Evolutionary conservation across 2,113 vertebrate genomes (phyloP).

Genomic region (Lathamus discolor): DNA sequence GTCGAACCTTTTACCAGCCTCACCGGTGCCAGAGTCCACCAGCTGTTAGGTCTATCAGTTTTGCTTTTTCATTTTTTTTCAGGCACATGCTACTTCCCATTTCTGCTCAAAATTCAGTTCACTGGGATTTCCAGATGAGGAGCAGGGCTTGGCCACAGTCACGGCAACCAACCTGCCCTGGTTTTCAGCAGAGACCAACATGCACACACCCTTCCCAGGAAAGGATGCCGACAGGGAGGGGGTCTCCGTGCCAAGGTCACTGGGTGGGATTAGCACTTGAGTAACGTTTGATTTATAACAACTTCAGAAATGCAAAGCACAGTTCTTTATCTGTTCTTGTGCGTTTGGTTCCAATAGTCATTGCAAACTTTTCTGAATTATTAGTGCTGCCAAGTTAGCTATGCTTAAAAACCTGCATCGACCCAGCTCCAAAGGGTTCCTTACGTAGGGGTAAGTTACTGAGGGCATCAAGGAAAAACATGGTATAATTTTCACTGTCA

Average conservation of each 20-base stretch:
- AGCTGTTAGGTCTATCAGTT: background rate
- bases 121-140: background rate
- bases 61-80: background rate
- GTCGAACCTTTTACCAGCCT: background rate
- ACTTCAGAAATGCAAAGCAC: background rate
- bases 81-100: background rate
- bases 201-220: background rate
- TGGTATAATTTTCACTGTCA: background rate
- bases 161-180: rapidly evolving
- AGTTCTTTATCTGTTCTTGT: rapidly evolving
- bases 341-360: background rate
- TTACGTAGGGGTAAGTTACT: background rate
- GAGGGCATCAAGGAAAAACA: slow-evolving; percentile 8
- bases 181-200: background rate
- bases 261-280: background rate
- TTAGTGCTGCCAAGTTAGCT: background rate
- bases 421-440: background rate
- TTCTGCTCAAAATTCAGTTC: background rate
- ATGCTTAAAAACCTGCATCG: background rate
- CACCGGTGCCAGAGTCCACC: background rate
- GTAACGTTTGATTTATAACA: background rate
- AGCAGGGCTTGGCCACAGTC: background rate
- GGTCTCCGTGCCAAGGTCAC: background rate
- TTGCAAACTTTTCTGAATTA: background rate
- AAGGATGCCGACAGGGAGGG: background rate